Percentiles rank a stretch among this genome's conserved stretches.
Conservation (phyloP, 2,113 vertebrate genomes). For the Urocolius indicus region DNA sequence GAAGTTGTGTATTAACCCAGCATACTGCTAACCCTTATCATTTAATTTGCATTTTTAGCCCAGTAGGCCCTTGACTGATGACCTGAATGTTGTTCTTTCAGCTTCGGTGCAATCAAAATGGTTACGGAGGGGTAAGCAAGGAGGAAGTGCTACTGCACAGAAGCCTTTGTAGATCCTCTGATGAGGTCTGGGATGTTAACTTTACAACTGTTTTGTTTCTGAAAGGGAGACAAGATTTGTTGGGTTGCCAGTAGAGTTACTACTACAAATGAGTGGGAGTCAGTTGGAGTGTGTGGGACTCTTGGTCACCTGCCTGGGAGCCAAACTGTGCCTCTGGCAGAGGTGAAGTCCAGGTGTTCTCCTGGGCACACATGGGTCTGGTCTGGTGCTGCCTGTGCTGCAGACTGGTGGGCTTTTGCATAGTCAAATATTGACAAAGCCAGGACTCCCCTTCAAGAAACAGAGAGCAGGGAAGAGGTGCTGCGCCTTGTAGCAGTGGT, state of each 20-base stretch:
- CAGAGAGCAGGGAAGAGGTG: neutral
- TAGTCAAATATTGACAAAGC: neutral
- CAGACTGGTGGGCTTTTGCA: neutral
- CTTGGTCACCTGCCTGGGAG: neutral
- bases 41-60: neutral
- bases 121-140: neutral
- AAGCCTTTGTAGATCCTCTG: neutral
- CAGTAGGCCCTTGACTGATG: neutral
- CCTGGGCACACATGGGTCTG: rapidly evolving
- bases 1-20: neutral
- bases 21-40: neutral
- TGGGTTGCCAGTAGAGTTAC: neutral
- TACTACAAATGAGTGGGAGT: neutral
- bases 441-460: neutral
- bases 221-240: neutral
- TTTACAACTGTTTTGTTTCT: neutral
- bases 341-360: neutral
- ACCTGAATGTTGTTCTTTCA: rapidly evolving
- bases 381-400: neutral
- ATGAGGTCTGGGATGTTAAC: neutral
- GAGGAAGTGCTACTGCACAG: neutral
- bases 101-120: neutral
- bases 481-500: neutral
- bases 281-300: rapidly evolving
- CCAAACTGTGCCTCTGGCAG: neutral